These are phyloP conservation scores for Cnemophilus loriae DNA, from an alignment of 2,113 vertebrate genomes.

Conservation along the genomic window DNA sequence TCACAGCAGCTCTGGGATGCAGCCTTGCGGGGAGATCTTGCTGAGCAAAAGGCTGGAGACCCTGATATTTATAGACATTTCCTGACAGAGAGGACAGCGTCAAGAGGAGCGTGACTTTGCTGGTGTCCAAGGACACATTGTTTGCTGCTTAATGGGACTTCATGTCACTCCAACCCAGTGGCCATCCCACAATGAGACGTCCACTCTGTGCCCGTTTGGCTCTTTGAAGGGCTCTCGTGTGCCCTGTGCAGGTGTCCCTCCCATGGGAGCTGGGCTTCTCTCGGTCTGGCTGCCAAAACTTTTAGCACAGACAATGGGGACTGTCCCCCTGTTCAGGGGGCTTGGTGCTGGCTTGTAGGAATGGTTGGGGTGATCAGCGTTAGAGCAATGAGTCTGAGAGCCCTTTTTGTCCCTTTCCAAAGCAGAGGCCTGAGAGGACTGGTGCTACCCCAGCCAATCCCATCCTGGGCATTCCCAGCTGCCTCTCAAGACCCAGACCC, in stretches of 20 bases:
- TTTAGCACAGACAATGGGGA: background rate
- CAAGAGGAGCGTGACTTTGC: background rate
- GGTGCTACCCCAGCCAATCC: background rate
- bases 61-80: slow-evolving; percentile 49
- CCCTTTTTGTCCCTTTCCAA: background rate
- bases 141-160: background rate
- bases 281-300: background rate
- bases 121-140: background rate
- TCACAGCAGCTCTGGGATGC: background rate
- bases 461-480: background rate
- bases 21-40: background rate
- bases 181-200: background rate
- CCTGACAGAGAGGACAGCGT: background rate
- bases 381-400: background rate
- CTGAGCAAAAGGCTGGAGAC: background rate
- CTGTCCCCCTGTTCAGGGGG: background rate
- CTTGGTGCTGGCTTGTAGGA: background rate
- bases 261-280: background rate
- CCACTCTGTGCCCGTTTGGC: background rate
- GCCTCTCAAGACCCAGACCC: background rate
- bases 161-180: slow-evolving; percentile 63
- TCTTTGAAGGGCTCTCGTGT: background rate
- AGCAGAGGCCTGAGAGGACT: background rate
- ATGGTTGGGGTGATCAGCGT: background rate
- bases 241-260: background rate